Conservation (phyloP, 2,113 vertebrate genomes). For the Oreochromis spilurus region DNA sequence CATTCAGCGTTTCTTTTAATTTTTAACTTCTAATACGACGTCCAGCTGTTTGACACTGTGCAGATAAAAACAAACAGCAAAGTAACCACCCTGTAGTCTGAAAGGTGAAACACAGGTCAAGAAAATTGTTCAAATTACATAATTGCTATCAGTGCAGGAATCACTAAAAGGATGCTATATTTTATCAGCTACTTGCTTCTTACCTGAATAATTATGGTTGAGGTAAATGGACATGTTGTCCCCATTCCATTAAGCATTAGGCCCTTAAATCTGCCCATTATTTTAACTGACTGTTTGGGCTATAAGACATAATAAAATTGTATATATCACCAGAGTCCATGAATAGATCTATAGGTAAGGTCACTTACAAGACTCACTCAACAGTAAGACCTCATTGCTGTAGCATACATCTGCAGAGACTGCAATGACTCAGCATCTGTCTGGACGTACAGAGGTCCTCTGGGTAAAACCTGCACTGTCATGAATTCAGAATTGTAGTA, state of each 20-base stretch:
- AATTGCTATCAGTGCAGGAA: not conserved
- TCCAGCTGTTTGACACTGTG: not conserved
- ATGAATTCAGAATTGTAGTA: not conserved
- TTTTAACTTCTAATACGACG: not conserved
- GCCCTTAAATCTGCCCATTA: not conserved
- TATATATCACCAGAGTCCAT: not conserved
- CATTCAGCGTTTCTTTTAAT: fast-evolving
- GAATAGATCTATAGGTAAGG: not conserved
- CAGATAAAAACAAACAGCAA: not conserved
- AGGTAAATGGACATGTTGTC: not conserved
- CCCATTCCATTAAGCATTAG: not conserved
- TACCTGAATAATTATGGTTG: not conserved
- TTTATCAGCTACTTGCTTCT: not conserved
- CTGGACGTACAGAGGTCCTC: not conserved
- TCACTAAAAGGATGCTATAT: not conserved
- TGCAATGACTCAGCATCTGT: not conserved
- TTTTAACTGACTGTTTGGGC: not conserved
- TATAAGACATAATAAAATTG: not conserved
- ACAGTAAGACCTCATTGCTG: not conserved
- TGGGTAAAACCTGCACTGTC: not conserved
- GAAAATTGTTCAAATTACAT: not conserved
- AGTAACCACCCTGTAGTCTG: not conserved
- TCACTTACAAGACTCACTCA: not conserved
- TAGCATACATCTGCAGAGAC: not conserved
- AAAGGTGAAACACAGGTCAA: not conserved